phyloP scores from a whole-genome alignment of 2,113 vertebrate species.

The Beaufortia kweichowensis region DNA sequence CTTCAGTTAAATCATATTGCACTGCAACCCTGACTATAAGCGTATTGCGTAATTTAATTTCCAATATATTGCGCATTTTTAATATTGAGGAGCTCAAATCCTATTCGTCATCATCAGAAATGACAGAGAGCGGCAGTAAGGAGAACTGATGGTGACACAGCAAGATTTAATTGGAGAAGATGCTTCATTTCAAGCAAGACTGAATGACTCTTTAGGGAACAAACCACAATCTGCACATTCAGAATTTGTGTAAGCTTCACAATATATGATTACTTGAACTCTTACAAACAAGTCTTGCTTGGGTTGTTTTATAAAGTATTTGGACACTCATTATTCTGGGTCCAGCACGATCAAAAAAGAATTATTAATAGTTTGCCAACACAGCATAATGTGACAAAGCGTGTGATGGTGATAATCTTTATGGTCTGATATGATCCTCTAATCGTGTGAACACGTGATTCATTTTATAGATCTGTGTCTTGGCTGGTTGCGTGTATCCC shows the following conservation, averaged over 20 bases:
- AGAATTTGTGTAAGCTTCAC: neutral
- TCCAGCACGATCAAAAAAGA: no score
- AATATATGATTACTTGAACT: neutral
- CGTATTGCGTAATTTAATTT: no score
- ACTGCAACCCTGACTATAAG: no score
- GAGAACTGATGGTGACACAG: neutral
- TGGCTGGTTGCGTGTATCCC: neutral
- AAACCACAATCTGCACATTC: neutral
- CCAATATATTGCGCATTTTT: no score
- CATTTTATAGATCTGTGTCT: neutral
- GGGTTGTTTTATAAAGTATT: neutral
- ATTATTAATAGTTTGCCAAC: no score
- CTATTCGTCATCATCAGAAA: neutral
- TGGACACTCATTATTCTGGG: no score
- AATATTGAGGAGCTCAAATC: neutral
- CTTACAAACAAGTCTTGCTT: neutral
- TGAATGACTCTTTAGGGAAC: neutral
- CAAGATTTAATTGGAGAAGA: neutral
- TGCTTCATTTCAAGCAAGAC: conserved; percentile 11
- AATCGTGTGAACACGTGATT: neutral
- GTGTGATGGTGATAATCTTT: neutral
- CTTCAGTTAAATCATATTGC: no score
- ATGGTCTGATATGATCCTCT: neutral
- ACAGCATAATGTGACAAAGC: neutral
- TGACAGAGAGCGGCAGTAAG: neutral